These are phyloP conservation scores for Ochotona curzoniae DNA, from an alignment of 2,113 vertebrate species.

Conservation along the genomic window DNA sequence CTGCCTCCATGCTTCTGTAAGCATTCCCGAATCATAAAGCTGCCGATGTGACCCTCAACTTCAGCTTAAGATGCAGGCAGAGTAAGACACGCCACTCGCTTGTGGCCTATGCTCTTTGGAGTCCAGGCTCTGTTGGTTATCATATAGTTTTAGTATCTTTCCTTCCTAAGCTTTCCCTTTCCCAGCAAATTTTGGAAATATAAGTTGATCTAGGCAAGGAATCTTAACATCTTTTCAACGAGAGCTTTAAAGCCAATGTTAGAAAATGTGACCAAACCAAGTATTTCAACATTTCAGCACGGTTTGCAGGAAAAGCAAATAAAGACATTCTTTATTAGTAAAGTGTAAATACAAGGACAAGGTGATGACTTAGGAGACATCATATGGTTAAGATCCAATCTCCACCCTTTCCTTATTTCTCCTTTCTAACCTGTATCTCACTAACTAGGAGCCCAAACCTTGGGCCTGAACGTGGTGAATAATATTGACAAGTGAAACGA, in stretches of 20 bases:
- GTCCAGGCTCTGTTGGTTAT: neutral
- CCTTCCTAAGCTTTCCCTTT: neutral
- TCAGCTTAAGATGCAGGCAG: neutral
- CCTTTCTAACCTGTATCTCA: neutral
- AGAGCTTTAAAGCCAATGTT: neutral
- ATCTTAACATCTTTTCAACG: slow-evolving; percentile 17
- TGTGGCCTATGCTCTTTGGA: neutral
- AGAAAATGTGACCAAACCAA: slow-evolving; percentile 7
- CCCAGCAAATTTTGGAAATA: neutral
- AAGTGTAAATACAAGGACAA: slow-evolving; percentile 1
- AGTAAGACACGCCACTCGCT: neutral
- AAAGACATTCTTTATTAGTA: neutral
- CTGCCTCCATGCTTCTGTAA: neutral
- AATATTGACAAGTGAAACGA: slow-evolving; percentile 3
- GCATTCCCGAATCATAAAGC: neutral
- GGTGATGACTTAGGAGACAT: neutral
- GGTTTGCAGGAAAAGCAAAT: neutral
- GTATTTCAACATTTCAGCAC: neutral
- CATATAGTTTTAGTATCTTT: neutral
- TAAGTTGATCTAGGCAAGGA: neutral
- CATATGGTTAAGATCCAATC: neutral
- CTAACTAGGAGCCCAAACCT: neutral
- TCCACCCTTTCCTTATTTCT: neutral
- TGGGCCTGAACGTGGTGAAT: neutral
- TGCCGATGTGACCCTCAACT: neutral